Evolutionary conservation across 1,140 invertebrate genomes (phyloP), one percentile per base, ranked within the genome.

Genomic region (Temnothorax curvispinosus): DNA sequence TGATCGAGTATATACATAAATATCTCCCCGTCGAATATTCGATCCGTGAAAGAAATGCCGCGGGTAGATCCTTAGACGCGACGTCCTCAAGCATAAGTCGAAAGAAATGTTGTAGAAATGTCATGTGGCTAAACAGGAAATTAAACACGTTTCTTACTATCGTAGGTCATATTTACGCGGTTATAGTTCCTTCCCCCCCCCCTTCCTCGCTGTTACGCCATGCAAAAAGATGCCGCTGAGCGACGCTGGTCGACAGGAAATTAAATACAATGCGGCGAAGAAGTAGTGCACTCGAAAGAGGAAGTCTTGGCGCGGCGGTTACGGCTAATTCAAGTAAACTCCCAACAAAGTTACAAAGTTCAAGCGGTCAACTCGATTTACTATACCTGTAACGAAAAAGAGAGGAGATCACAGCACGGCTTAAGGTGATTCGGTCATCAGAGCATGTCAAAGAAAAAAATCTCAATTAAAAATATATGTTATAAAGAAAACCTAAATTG

Each of bases 361-460:
- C 88, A 90, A 75, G 89, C 11, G 89, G 88, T 89, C 89, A 89
- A 90, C 88, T 89, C 88, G 85, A 90, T 90, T 90, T 87, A 86
- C 75, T 75, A 52, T 60, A 87, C 78, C 75, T 62, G 88, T 84
- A 90, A 85, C 88, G 86, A 88, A 69, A 77, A 87, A 62, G 78
- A 64, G 64, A 85, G 69, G 60, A 80, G 88, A 47, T 58, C 76
- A 50, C 74, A 11, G 54, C 60, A 74, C 41, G 64, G 50, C 65
- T 67, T 47, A 44, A 32, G 84, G 27, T 27, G 27, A 27, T 27
- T 27, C 27, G 27, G 27, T 1, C 27, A 27, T 1, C 27, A 27
- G 27, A 27, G 27, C 27, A 27, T 1, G 27, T 27, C 1, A 27
- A 27, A 27, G 27, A 27, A 27, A 27, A 27, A 27, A 27, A 27